phyloP scores from a whole-genome alignment of 1,140 invertebrate genomes.

The Lineus longissimus region DNA sequence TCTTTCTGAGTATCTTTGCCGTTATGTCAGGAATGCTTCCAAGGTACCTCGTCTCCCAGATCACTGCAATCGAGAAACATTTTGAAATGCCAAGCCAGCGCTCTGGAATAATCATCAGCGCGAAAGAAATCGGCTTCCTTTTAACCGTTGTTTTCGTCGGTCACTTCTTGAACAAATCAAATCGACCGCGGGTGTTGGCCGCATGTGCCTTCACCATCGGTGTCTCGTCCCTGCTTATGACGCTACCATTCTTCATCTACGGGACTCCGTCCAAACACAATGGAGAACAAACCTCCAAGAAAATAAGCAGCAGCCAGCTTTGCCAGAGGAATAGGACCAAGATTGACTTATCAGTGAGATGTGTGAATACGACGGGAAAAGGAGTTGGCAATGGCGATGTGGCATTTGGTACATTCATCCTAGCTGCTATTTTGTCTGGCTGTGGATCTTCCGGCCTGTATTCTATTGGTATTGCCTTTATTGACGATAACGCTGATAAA shows the following conservation, averaged over 20 bases:
- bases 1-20: not conserved
- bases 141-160: not conserved
- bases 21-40: not conserved
- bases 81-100: not conserved
- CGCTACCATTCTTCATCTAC: not conserved
- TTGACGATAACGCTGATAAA: too few relatives aligned
- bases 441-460: too few relatives aligned
- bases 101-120: not conserved
- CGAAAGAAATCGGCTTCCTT: not conserved
- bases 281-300: not conserved
- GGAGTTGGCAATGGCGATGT: too few relatives aligned
- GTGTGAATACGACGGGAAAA: too few relatives aligned
- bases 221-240: not conserved
- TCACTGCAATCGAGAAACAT: constrained; percentile 1
- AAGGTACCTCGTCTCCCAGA: not conserved
- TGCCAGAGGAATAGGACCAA: not conserved
- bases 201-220: not conserved
- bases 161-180: not conserved
- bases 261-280: not conserved
- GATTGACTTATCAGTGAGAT: too few relatives aligned
- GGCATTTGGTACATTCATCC: too few relatives aligned
- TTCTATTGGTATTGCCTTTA: too few relatives aligned
- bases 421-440: too few relatives aligned
- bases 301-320: too few relatives aligned
- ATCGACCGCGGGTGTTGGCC: not conserved